Evolutionary conservation across 2,113 vertebrate species (phyloP), one percentile per base, ranked within the genome.

Genomic region (Antechinus stuartii): DNA sequence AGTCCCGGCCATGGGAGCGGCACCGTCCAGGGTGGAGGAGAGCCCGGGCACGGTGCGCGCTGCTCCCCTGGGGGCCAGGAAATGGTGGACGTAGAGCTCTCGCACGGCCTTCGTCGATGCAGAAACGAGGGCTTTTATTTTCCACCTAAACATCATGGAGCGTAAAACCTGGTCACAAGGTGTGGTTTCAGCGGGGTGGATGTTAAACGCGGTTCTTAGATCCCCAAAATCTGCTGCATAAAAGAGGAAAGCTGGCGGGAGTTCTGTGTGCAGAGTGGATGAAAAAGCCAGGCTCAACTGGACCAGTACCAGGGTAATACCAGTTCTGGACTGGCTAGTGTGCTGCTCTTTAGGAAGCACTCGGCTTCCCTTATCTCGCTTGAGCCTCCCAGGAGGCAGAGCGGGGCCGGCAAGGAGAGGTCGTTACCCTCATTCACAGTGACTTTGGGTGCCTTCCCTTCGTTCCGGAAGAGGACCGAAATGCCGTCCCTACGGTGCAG

Each of bases 181-280:
- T 16, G 3, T 9, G 4, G 14, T 16, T 76, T n/a, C 12, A 76
- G 35, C 2, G 16, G 4, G 68, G 14, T 2, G 1, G 0, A 22
- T 84, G 16, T 7, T 22, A 22, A 84, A 14, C 30, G 16, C 2
- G 2, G 68, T 1, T 5, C 57, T 11, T 61, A 61, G 26, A 30
- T 30, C 12, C 9, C 26, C 30, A 27, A 26, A 61, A 61, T 61
- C 57, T 61, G 57, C 26, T 30, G 10, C 6, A 3, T 35, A 5
- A 14, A 61, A 68, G 1, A 8, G 61, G 61, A 35, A 42, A 16
- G 16, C 16, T 1, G 30, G 35, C 7, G 1, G 61, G 68, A n/a
- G 68, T 5, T 26, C 3, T 19, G 14, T 19, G 61, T 16, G 23
- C 3, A 4, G 2, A 14, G 30, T 35, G 6, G 14, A 12, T 30